Conservation (phyloP, 1,140 invertebrate genomes). For the Diuraphis noxia region DNA sequence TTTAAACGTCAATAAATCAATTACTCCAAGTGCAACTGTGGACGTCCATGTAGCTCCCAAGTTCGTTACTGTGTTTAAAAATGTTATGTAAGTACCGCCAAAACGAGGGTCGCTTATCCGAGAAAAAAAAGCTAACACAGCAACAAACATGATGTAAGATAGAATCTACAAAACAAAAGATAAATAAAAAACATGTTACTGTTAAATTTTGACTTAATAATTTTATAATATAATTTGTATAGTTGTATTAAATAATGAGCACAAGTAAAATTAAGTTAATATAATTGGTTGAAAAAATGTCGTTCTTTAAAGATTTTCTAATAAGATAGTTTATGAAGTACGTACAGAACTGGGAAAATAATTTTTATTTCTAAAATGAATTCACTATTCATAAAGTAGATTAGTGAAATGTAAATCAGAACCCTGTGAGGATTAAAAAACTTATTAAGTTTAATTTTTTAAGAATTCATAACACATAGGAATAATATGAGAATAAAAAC, state of each 20-base stretch:
- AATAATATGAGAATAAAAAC: not conserved
- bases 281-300: not conserved
- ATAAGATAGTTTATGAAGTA: not conserved
- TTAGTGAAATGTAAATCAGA: not conserved
- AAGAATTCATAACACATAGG: not conserved
- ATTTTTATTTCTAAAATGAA: not conserved
- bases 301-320: not conserved
- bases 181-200: too few relatives aligned
- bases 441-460: not conserved
- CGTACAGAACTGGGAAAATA: not conserved
- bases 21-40: constrained; percentile 87
- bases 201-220: not conserved
- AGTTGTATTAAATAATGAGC: not conserved
- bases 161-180: constrained; percentile 33
- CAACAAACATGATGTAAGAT: constrained; percentile 77
- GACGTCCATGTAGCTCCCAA: constrained; percentile 96
- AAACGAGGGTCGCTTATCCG: constrained; percentile 88
- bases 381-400: not conserved
- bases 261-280: not conserved
- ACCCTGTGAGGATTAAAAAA: not conserved
- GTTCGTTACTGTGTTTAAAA: constrained; percentile 95
- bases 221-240: not conserved
- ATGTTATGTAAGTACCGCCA: constrained; percentile 99
- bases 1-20: constrained; percentile 85
- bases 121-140: constrained; percentile 82